phyloP scores from a whole-genome alignment of 2,797 vertebrate species.

The Pteronotus mesoamericanus region DNA sequence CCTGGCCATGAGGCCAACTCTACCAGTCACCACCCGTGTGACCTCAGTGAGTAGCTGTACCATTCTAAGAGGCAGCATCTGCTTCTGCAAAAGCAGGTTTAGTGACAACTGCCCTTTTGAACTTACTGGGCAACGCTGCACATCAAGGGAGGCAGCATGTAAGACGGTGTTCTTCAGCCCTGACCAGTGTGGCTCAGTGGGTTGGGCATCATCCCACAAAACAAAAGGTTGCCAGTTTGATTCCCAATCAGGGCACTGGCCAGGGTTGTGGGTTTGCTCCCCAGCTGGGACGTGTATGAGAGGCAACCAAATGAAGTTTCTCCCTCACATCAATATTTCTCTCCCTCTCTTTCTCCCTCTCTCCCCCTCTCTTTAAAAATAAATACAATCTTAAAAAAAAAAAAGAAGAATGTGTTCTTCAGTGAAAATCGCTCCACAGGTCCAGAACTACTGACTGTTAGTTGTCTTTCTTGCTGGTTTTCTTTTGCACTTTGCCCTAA shows the following conservation, averaged over 20 bases:
- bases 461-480: not conserved
- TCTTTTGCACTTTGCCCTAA: not conserved
- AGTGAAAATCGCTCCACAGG: too few species aligned
- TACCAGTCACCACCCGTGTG: not conserved
- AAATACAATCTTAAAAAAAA: not conserved
- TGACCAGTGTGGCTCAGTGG: not conserved
- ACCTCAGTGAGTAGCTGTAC: not conserved
- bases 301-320: too few species aligned
- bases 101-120: not conserved
- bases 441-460: too few species aligned
- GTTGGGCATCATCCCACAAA: too few species aligned
- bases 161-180: too few species aligned
- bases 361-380: not conserved
- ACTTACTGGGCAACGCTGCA: not conserved
- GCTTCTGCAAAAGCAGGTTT: not conserved
- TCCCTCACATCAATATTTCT: not conserved
- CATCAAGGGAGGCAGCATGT: not conserved
- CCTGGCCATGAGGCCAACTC: not conserved
- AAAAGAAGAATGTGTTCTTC: too few species aligned
- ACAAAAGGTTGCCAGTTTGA: not conserved
- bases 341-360: not conserved
- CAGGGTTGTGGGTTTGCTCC: too few species aligned
- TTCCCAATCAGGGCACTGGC: not conserved
- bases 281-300: too few species aligned
- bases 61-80: not conserved